Percentiles rank a stretch among this genome's conserved stretches.
These are phyloP conservation scores for Amaurobius ferox DNA, from an alignment of 2,888 invertebrate genomes.

Conservation along the genomic window DNA sequence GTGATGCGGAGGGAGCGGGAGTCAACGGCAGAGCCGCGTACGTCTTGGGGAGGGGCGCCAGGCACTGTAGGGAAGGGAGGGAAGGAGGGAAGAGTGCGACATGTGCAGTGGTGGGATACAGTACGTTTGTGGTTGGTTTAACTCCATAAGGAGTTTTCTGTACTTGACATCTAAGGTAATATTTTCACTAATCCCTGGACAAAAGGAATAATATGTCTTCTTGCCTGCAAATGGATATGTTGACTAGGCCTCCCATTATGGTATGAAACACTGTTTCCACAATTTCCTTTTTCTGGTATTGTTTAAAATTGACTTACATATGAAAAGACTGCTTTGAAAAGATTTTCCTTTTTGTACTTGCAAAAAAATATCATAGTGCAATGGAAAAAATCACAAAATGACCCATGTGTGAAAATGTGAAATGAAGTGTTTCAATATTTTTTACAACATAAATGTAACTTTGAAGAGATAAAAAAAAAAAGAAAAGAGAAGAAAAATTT, in stretches of 20 bases:
- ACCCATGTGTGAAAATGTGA: no score
- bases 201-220: no score
- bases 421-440: no score
- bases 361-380: not conserved
- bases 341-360: constrained; percentile 31
- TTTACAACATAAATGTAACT: no score
- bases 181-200: constrained; percentile 37
- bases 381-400: not conserved
- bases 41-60: constrained; percentile 96
- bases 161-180: constrained; percentile 54
- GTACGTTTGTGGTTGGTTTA: constrained; percentile 23
- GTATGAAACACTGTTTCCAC: no score
- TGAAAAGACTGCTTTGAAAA: constrained; percentile 39
- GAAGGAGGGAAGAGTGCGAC: constrained; percentile 67
- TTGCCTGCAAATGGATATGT: no score
- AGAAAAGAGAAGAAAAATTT: no score
- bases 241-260: no score
- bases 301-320: no score
- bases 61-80: constrained; percentile 84
- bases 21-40: constrained; percentile 90
- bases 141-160: constrained; percentile 21
- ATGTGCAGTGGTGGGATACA: constrained; percentile 53
- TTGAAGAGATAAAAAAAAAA: no score
- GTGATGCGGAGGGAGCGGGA: constrained; percentile 92
- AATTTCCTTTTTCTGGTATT: no score